Percentiles rank a stretch among this genome's conserved stretches.
Conservation (phyloP, 2,797 vertebrate species). For the Chelidonichthys spinosus region DNA sequence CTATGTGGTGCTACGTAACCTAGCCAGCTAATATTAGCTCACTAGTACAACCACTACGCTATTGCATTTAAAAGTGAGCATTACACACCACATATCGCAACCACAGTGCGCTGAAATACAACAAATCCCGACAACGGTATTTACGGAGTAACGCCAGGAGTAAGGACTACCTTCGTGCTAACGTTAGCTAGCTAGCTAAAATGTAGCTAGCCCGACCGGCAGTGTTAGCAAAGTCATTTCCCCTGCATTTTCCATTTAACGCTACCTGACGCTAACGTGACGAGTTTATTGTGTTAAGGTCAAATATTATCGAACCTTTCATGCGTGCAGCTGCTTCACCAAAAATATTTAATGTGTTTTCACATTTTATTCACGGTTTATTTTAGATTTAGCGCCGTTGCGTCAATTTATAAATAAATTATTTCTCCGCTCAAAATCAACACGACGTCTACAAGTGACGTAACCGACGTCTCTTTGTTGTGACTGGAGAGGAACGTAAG, state of each 20-base stretch:
- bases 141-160: constrained; percentile 32
- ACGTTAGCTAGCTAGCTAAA: constrained; percentile 57
- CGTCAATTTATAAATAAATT: constrained; percentile 85
- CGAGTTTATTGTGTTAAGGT: constrained; percentile 65
- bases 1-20: constrained; percentile 31
- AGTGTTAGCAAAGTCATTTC: constrained; percentile 59
- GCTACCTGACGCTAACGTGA: constrained; percentile 50
- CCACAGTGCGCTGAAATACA: neutral
- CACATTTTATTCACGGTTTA: constrained; percentile 83
- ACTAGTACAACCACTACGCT: neutral
- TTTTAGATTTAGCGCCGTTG: constrained; percentile 87
- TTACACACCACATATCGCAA: neutral
- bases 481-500: constrained; percentile 18
- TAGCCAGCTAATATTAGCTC: constrained; percentile 30
- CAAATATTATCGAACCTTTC: constrained; percentile 75
- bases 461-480: constrained; percentile 45
- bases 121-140: neutral
- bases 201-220: constrained; percentile 61
- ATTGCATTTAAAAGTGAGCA: neutral
- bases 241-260: constrained; percentile 49
- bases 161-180: constrained; percentile 45
- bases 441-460: constrained; percentile 75
- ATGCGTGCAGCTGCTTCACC: constrained; percentile 74
- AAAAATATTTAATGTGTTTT: constrained; percentile 72
- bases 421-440: constrained; percentile 83